Evolutionary conservation across 2,113 vertebrate species (phyloP), one percentile per base, ranked within the genome.

Genomic region (Melanerpes formicivorus): DNA sequence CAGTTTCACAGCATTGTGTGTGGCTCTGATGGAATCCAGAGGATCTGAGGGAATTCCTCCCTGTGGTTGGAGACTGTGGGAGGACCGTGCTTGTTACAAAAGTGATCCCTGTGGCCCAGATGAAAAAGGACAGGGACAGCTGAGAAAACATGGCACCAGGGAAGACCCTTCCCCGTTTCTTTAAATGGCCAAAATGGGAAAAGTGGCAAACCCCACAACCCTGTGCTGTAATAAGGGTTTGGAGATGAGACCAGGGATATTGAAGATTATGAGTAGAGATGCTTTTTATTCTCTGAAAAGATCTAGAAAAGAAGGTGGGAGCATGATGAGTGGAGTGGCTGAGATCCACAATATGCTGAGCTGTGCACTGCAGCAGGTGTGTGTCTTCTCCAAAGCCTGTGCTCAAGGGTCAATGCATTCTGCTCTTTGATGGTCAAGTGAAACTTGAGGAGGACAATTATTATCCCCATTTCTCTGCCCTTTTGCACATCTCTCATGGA

Each of bases 201-300:
- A 71, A 80, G 34, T 9, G 78, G 18, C 77, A 16, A 11, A 70
- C 56, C 67, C 48, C 48, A 50, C 48, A 76, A 79, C 6, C 0
- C 1, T 15, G 21, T 3, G 8, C 8, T 2, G 0, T n/a, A 76
- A 58, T 56, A 50, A 56, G 8, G 14, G 5, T 58, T 72, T 19
- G 6, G 48, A 86, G 19, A 19, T 85, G 37, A 83, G 54, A 67
- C 34, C 30, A 12, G 7, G 42, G 6, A 69, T 71, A 60, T 86
- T 22, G 0, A 88, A 50, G 23, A 69, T 60, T 74, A n/a, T 62
- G 19, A 62, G 29, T 42, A 65, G n/a, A 88, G 90, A 78, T 29
- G 16, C 5, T 26, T 80, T 86, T 84, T 62, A 75, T 86, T 93
- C 12, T 14, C 82, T 69, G 22, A 19, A 55, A 90, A n/a, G 19